Base-by-base conservation (phyloP, 1,140 invertebrate species). In the Drosophila miranda region DNA sequence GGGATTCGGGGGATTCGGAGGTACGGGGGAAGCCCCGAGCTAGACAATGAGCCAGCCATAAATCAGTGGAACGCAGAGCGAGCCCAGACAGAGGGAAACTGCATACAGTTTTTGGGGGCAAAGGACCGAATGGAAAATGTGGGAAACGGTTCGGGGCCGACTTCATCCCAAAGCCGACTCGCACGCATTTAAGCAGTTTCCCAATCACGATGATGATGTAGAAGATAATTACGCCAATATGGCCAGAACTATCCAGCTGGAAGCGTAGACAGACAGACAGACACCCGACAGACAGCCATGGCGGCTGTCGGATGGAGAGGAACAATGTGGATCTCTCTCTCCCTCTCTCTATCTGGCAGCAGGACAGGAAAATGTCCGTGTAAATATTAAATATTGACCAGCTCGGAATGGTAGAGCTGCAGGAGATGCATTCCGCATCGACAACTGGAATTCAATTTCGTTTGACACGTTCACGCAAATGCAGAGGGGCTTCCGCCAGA, bases 41-140 rank as follows among this genome's bases (percentile, higher is more conserved):
- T 75, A 80, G 77, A 79, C 72, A 76, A 72, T 80, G 72, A 73
- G 73, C 78, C 59, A 55, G 78, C 62, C 58, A 81, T 81, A 81
- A 81, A 81, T 81, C 78, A 81, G 42, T 38, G 34, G 34, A 38
- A 38, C 34, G 34, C 13, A 43, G 61, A 51, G 58, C 64, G 61
- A 51, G 58, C 64, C 78, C 80, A 41, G 66, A 68, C 64, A 62
- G 45, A 64, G 52, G 53, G 55, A 71, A 71, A 75, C 44, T 75
- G 59, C 66, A 62, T 41, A 38, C 34, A 38, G 34, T 38, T 38
- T 38, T 38, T 38, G 34, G 34, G 34, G 9, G 34, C 34, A 38
- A 38, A 4, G 34, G 11, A 13, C 13, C 13, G 34, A 9, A 30
- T 38, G 34, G 34, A 4, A 38, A 38, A 3, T 38, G 56, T 50